phyloP scores from a whole-genome alignment of 2,797 vertebrate genomes.

The Sebastes dallii region DNA sequence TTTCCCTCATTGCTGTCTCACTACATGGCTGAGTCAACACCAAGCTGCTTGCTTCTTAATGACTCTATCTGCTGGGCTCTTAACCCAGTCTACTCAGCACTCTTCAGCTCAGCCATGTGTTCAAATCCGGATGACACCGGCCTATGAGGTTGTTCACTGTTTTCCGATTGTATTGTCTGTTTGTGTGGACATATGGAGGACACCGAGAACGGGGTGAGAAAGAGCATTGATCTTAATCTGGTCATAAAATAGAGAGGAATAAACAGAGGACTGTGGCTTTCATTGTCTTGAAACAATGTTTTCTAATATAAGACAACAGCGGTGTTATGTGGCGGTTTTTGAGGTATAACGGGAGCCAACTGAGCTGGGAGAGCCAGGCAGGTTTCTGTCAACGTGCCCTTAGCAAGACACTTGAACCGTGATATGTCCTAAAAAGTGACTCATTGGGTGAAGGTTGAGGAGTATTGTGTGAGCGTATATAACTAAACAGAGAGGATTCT shows the following conservation, averaged over 20 bases:
- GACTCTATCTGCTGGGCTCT: constrained; percentile 34
- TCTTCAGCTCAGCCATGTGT: constrained; percentile 6
- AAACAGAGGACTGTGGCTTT: not conserved
- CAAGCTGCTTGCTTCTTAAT: constrained; percentile 18
- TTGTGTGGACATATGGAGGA: not conserved
- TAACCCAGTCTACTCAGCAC: constrained; percentile 56
- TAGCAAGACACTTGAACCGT: not conserved
- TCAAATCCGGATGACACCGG: not conserved
- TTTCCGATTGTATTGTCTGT: constrained; percentile 23
- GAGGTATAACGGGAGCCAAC: no score
- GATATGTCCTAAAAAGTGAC: not conserved
- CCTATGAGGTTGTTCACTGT: constrained; percentile 5
- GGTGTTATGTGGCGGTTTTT: no score
- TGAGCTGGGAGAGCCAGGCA: not conserved
- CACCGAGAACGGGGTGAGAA: not conserved
- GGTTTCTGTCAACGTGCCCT: not conserved
- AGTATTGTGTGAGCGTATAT: not conserved
- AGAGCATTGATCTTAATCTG: not conserved
- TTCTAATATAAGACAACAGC: no score
- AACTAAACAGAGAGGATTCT: not conserved
- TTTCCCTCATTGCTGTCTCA: not conserved
- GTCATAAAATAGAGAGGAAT: not conserved
- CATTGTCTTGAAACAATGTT: not conserved
- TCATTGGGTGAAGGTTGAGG: not conserved
- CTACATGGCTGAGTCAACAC: constrained; percentile 2